Evolutionary conservation across 2,888 invertebrate genomes (phyloP).

Genomic region (Eupsilia transversa): DNA sequence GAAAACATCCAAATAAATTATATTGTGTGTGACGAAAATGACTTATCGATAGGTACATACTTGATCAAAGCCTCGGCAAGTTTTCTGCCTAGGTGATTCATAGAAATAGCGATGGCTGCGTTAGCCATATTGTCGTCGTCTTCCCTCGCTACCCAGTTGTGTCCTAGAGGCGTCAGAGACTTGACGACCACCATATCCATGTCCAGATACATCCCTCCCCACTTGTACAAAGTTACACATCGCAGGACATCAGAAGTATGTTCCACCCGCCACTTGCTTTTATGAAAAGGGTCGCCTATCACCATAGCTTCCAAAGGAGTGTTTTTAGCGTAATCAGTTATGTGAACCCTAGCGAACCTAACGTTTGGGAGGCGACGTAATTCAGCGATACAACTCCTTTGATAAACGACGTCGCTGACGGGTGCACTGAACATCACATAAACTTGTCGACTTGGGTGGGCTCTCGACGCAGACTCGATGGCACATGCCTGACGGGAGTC

Average conservation of each 20-base stretch:
- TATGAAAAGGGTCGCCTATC: conserved; percentile 83
- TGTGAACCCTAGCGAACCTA: conserved; percentile 57
- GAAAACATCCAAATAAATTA: neutral
- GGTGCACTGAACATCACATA: conserved; percentile 77
- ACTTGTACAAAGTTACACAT: conserved; percentile 93
- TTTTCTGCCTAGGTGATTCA: conserved; percentile 70
- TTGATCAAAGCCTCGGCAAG: conserved; percentile 41
- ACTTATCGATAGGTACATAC: conserved; percentile 38
- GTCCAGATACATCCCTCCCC: conserved; percentile 93
- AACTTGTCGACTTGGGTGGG: conserved; percentile 90
- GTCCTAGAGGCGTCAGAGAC: conserved; percentile 87
- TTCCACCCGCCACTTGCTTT: conserved; percentile 84
- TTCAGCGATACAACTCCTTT: conserved; percentile 47
- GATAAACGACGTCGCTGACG: conserved; percentile 33
- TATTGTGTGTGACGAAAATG: neutral
- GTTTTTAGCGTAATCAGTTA: conserved; percentile 83
- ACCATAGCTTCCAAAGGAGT: conserved; percentile 91
- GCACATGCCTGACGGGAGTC: conserved; percentile 91
- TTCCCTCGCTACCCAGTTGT: conserved; percentile 91
- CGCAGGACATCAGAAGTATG: conserved; percentile 92
- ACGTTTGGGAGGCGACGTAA: conserved; percentile 46
- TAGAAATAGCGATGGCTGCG: conserved; percentile 92
- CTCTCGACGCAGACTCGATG: conserved; percentile 92
- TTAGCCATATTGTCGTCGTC: conserved; percentile 91
- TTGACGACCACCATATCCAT: conserved; percentile 93